A percentile compares a stretch with the other conserved stretches of the same genome.
Evolutionary conservation across 2,113 vertebrate genomes (phyloP).

Genomic region (Promerops cafer): DNA sequence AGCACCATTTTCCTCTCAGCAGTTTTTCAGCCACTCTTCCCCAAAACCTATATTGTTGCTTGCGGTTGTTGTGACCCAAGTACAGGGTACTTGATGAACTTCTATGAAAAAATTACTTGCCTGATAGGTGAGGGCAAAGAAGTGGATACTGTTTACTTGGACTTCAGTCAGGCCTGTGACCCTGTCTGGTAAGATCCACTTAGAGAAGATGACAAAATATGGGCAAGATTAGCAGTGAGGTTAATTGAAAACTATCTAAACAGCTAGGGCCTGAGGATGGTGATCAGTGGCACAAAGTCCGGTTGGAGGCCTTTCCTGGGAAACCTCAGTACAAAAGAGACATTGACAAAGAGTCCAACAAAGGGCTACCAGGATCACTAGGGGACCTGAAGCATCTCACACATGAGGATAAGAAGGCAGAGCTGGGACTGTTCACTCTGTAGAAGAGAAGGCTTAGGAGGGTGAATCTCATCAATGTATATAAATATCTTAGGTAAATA

Average conservation of each 20-base stretch:
- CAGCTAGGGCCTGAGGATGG: too few species aligned
- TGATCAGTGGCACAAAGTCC: background rate
- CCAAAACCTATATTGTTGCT: background rate
- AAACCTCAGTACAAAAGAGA: background rate
- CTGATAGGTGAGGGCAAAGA: background rate
- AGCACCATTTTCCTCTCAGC: background rate
- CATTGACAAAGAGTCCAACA: background rate
- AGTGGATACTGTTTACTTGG: background rate
- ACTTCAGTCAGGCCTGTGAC: background rate
- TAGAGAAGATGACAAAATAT: background rate
- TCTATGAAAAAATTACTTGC: background rate
- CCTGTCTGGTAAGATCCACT: background rate
- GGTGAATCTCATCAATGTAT: background rate
- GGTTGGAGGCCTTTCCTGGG: background rate
- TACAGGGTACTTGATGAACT: background rate
- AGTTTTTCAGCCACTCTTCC: background rate
- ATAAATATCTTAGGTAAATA: background rate
- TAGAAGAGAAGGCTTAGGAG: background rate
- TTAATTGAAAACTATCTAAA: background rate
- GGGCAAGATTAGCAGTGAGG: background rate
- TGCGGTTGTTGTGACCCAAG: background rate
- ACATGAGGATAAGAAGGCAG: background rate
- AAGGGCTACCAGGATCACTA: background rate
- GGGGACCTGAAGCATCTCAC: background rate
- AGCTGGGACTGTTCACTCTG: background rate